Percentiles rank a stretch among this genome's conserved stretches.
Evolutionary conservation across 2,113 vertebrate genomes (phyloP).

Genomic region (Puntigrus tetrazona): DNA sequence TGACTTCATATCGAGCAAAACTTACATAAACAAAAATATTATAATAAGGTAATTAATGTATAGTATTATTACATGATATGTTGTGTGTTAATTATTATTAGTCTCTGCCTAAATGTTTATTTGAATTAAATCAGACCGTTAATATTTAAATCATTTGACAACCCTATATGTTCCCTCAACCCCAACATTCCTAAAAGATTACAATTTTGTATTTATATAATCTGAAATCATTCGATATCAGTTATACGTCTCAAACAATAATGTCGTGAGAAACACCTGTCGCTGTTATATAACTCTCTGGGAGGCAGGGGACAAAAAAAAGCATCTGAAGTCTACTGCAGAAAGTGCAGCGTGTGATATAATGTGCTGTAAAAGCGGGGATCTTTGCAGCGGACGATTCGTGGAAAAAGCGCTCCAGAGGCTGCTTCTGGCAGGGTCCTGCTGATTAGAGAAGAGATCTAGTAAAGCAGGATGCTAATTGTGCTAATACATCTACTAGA

Average conservation of each 20-base stretch:
- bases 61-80: not conserved
- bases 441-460: not conserved
- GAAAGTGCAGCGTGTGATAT: not conserved
- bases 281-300: not conserved
- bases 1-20: too few relatives aligned
- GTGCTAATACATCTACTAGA: not conserved
- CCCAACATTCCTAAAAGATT: too few relatives aligned
- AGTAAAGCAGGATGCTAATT: constrained; percentile 1
- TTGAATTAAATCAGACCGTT: not conserved
- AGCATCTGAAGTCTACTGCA: not conserved
- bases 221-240: too few relatives aligned
- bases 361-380: not conserved
- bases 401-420: not conserved
- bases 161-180: not conserved
- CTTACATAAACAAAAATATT: not conserved
- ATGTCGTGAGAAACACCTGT: too few relatives aligned
- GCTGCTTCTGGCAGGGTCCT: not conserved
- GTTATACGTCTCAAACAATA: too few relatives aligned
- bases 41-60: not conserved
- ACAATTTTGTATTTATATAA: too few relatives aligned
- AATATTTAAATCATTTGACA: not conserved
- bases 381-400: not conserved
- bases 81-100: too few relatives aligned
- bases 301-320: not conserved
- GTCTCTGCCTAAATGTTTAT: not conserved